phyloP scores from a whole-genome alignment of 2,113 vertebrate species.

The Gymnobelideus leadbeateri region DNA sequence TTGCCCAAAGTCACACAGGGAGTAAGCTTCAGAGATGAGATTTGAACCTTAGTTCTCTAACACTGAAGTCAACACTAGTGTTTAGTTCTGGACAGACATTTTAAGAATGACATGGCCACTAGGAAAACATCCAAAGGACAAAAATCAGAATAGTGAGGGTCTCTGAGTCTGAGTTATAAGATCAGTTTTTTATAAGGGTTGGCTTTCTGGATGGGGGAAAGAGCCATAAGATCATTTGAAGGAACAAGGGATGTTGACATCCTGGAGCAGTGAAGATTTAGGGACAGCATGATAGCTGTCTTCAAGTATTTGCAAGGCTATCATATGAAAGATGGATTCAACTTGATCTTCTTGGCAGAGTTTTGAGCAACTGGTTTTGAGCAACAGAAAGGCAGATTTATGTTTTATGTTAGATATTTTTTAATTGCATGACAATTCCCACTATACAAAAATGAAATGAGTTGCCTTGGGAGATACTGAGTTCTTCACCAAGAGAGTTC shows the following conservation, averaged over 20 bases:
- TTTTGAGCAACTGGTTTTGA: not conserved
- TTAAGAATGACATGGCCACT: not conserved
- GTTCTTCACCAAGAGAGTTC: not conserved
- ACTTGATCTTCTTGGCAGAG: not conserved
- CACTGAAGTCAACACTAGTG: not conserved
- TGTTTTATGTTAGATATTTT: not conserved
- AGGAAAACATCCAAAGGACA: not conserved
- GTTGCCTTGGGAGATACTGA: not conserved
- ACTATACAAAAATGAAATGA: not conserved
- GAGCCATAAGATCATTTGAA: not conserved
- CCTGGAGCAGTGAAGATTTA: not conserved
- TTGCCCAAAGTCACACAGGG: not conserved
- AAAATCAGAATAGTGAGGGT: not conserved
- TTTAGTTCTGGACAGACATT: not conserved
- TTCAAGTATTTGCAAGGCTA: not conserved
- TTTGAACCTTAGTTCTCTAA: not conserved
- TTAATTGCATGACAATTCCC: not conserved
- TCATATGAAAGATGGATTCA: not conserved
- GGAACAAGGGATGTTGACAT: not conserved
- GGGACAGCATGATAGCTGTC: not conserved
- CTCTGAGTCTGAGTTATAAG: not conserved
- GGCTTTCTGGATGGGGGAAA: not conserved
- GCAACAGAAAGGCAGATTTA: not conserved
- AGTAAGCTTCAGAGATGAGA: not conserved
- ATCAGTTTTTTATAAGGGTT: not conserved